A percentile compares a stretch with the other conserved stretches of the same genome.
Conservation (phyloP, 53 echinoderm and acorn worm species). For the Luidia sarsii region DNA sequence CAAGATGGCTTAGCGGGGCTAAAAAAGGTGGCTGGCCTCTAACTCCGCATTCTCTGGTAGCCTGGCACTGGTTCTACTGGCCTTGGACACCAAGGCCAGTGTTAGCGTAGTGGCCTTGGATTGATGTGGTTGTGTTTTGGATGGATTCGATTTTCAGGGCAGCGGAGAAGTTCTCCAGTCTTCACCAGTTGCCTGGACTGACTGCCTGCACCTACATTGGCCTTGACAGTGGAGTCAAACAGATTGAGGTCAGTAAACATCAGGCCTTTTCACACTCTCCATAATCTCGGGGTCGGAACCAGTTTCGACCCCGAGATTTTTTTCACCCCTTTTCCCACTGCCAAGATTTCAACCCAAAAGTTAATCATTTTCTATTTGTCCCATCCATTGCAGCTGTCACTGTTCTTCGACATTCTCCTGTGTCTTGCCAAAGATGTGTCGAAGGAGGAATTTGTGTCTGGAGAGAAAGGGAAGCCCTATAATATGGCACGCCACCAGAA, state of each 20-base stretch:
- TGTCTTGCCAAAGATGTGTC: slow-evolving; percentile 69
- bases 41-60: too few relatives aligned
- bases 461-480: slow-evolving; percentile 75
- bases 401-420: slow-evolving; percentile 93
- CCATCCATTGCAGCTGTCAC: slow-evolving; percentile 69
- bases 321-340: too few relatives aligned
- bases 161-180: slow-evolving; percentile 77
- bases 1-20: too few relatives aligned
- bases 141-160: slow-evolving; percentile 52
- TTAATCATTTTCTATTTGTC: too few relatives aligned
- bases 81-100: neutral
- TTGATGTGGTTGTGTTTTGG: neutral
- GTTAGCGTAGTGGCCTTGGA: too few relatives aligned
- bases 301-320: too few relatives aligned
- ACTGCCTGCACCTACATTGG: slow-evolving; percentile 98
- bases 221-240: slow-evolving; percentile 92
- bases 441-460: slow-evolving; percentile 80
- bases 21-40: too few relatives aligned
- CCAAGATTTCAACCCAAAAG: too few relatives aligned
- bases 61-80: too few relatives aligned
- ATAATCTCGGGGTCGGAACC: too few relatives aligned
- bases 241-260: slow-evolving; percentile 82
- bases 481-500: slow-evolving; percentile 62
- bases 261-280: too few relatives aligned
- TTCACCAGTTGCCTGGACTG: slow-evolving; percentile 76